These are phyloP conservation scores for Hippocampus kuda DNA, from an alignment of 2,797 vertebrate genomes.

Conservation along the genomic window DNA sequence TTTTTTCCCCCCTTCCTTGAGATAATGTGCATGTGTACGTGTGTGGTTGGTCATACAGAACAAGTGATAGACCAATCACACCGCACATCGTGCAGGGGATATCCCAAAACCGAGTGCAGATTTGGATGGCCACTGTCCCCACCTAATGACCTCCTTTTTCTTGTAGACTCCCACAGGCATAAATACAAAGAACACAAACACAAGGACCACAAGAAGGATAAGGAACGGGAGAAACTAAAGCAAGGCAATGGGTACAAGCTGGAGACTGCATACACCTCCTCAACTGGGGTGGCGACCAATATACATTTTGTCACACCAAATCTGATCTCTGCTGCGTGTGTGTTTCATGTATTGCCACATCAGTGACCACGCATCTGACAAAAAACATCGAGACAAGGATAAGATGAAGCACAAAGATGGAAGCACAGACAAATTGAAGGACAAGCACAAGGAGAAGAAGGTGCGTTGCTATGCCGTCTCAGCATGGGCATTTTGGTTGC, in stretches of 20 bases:
- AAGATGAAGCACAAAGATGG: conserved; percentile 78
- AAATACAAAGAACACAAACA: conserved; percentile 97
- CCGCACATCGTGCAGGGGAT: background rate
- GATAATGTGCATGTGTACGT: no score
- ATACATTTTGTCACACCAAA: background rate
- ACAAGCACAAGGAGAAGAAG: conserved; percentile 85
- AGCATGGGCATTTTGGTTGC: background rate
- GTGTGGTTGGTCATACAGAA: background rate
- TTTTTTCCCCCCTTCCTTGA: background rate
- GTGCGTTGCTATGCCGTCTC: conserved; percentile 49
- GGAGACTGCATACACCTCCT: background rate
- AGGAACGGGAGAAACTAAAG: conserved; percentile 90
- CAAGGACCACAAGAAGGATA: conserved; percentile 98
- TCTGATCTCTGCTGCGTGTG: background rate
- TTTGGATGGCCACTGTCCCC: background rate
- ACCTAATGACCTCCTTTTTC: conserved; percentile 7
- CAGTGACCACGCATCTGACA: conserved; percentile 67
- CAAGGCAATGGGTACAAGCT: conserved; percentile 84
- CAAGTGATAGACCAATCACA: background rate
- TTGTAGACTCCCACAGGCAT: conserved; percentile 88
- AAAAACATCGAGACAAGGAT: conserved; percentile 91
- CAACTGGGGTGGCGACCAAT: background rate
- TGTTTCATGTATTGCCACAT: background rate
- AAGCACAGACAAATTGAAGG: conserved; percentile 84
- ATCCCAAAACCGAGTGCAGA: background rate